A percentile compares a stretch with the other conserved stretches of the same genome.
Evolutionary conservation across 2,113 vertebrate genomes (phyloP).

Genomic region (Leptobrachium ailaonicum): DNA sequence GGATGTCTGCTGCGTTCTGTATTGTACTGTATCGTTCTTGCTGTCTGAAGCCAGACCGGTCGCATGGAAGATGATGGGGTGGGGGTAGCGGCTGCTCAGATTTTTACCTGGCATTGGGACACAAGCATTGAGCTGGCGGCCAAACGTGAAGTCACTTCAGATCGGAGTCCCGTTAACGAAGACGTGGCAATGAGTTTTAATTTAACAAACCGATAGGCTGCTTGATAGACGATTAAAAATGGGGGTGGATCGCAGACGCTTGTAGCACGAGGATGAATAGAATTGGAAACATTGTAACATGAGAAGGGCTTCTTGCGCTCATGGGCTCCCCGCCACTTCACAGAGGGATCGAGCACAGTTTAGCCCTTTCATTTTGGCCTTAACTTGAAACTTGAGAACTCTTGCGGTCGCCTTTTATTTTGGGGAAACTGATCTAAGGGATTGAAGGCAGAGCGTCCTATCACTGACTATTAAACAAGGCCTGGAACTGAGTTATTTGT

Average conservation of each 20-base stretch:
- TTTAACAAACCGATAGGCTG: constrained; percentile 76
- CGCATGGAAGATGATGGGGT: constrained; percentile 57
- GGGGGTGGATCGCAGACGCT: constrained; percentile 58
- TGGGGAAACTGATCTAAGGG: constrained; percentile 79
- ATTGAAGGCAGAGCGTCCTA: constrained; percentile 61
- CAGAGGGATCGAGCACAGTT: constrained; percentile 58
- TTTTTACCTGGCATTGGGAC: constrained; percentile 73
- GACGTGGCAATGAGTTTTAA: constrained; percentile 74
- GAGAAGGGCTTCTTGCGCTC: constrained; percentile 58
- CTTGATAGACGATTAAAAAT: constrained; percentile 66
- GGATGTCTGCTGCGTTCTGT: background rate
- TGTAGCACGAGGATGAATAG: constrained; percentile 61
- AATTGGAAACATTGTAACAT: constrained; percentile 58
- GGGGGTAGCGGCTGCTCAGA: constrained; percentile 58
- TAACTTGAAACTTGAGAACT: constrained; percentile 79
- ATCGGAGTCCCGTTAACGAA: constrained; percentile 71
- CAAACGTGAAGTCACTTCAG: constrained; percentile 81
- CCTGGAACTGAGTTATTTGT: too few species aligned
- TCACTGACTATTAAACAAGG: too few species aligned
- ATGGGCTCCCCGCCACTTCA: constrained; percentile 46
- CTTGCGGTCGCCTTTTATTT: constrained; percentile 83
- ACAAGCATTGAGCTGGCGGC: constrained; percentile 66
- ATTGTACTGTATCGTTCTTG: constrained; percentile 58
- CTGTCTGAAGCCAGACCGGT: constrained; percentile 64
- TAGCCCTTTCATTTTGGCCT: constrained; percentile 63